These are phyloP conservation scores for Diplazon laetatorius DNA, from an alignment of 2,888 invertebrate species.

Conservation along the genomic window DNA sequence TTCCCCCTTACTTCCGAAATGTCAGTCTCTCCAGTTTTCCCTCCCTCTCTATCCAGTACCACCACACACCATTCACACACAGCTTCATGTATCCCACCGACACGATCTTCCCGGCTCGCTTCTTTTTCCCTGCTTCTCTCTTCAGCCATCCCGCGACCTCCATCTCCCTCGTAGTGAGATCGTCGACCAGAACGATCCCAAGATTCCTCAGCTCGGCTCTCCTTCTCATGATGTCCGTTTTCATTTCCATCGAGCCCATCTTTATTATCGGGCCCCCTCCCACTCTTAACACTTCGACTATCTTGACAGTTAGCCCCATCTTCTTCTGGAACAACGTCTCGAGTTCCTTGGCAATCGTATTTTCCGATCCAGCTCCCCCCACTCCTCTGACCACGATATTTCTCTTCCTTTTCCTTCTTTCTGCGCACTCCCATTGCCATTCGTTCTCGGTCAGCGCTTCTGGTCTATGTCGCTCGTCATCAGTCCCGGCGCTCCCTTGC, in stretches of 20 bases:
- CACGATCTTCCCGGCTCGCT: neutral
- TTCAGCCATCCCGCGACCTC: constrained; percentile 25
- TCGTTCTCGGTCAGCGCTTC: neutral
- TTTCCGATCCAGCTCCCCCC: neutral
- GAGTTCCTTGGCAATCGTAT: neutral
- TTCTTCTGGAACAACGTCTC: neutral
- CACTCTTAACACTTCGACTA: neutral
- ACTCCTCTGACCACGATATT: constrained; percentile 25
- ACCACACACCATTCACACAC: constrained; percentile 20
- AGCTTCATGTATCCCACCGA: constrained; percentile 19
- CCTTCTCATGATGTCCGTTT: constrained; percentile 6
- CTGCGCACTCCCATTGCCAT: constrained; percentile 13
- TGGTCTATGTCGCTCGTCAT: too few species aligned
- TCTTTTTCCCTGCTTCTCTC: neutral
- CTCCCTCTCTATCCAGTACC: constrained; percentile 21
- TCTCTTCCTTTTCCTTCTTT: constrained; percentile 13
- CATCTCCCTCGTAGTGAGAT: constrained; percentile 25
- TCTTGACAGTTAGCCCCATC: neutral
- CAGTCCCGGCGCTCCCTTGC: too few species aligned
- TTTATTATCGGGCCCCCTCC: neutral
- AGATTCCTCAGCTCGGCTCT: neutral
- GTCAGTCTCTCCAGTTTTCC: constrained; percentile 14
- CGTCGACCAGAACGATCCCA: constrained; percentile 19
- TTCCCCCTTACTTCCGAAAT: neutral
- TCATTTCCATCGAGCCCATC: neutral